These are phyloP conservation scores for Ooceraea biroi DNA, from an alignment of 1,140 invertebrate species.

Conservation along the genomic window DNA sequence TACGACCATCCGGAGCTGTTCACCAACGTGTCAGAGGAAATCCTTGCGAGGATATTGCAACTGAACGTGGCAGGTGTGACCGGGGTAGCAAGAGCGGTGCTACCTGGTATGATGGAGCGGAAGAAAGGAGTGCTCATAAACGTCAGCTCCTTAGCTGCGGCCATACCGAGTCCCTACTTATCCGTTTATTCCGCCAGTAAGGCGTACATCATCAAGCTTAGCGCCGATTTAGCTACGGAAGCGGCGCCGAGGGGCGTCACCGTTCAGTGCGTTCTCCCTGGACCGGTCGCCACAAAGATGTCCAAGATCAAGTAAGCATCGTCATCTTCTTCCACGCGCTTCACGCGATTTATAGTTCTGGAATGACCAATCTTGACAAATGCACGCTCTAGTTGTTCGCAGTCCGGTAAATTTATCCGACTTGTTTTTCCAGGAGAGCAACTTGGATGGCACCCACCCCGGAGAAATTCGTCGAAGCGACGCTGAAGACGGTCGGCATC, in stretches of 20 bases:
- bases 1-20: slow-evolving; percentile 96
- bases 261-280: slow-evolving; percentile 94
- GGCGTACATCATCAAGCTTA: slow-evolving; percentile 95
- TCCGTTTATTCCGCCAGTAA: slow-evolving; percentile 96
- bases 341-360: too few species aligned
- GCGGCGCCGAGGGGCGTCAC: slow-evolving; percentile 92
- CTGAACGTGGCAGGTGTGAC: slow-evolving; percentile 89
- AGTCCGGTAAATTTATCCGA: not conserved
- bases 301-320: slow-evolving; percentile 89
- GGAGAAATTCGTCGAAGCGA: slow-evolving; percentile 91
- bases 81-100: slow-evolving; percentile 90
- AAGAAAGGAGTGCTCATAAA: slow-evolving; percentile 96
- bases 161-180: slow-evolving; percentile 93
- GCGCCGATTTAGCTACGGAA: slow-evolving; percentile 92
- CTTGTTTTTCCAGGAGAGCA: slow-evolving; percentile 86
- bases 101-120: slow-evolving; percentile 95
- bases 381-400: too few species aligned
- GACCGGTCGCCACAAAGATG: slow-evolving; percentile 97
- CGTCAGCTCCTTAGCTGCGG: slow-evolving; percentile 94
- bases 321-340: not conserved
- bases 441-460: slow-evolving; percentile 93
- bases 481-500: slow-evolving; percentile 92
- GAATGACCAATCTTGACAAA: too few species aligned
- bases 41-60: slow-evolving; percentile 83
- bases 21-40: slow-evolving; percentile 88